phyloP scores from a whole-genome alignment of 2,797 vertebrate genomes.

The Melanotaenia boesemani region DNA sequence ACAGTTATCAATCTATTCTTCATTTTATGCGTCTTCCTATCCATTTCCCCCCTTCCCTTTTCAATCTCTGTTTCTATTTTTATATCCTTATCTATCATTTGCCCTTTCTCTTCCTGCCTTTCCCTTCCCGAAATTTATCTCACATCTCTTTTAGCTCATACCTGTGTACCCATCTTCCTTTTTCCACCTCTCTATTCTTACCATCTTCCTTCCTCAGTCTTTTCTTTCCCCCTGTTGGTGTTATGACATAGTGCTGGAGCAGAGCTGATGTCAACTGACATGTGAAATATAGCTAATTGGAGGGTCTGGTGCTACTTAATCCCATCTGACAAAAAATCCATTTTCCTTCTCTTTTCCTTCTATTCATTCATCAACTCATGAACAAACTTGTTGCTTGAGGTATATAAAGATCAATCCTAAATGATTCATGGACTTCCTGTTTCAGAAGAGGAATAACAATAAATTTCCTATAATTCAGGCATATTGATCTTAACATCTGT shows the following conservation, averaged over 20 bases:
- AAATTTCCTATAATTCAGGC: constrained; percentile 45
- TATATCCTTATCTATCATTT: constrained; percentile 15
- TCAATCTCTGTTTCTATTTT: constrained; percentile 17
- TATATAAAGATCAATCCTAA: constrained; percentile 60
- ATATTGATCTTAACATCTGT: constrained; percentile 38
- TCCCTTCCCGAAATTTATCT: constrained; percentile 31
- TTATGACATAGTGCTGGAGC: constrained; percentile 34
- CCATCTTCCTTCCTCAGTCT: not conserved
- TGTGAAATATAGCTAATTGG: constrained; percentile 79
- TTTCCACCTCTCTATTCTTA: not conserved
- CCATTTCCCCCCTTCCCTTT: constrained; percentile 21
- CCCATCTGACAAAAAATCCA: constrained; percentile 71
- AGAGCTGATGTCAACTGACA: constrained; percentile 75
- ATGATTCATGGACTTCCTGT: constrained; percentile 51
- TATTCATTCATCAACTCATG: constrained; percentile 62
- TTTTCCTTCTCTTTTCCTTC: constrained; percentile 30
- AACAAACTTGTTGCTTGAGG: constrained; percentile 66
- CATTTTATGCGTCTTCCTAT: constrained; percentile 20
- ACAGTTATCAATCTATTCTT: constrained; percentile 29
- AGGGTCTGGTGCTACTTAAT: constrained; percentile 67
- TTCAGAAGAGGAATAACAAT: constrained; percentile 37
- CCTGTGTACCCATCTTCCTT: constrained; percentile 2
- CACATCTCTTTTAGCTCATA: constrained; percentile 30
- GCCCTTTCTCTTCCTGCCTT: constrained; percentile 7
- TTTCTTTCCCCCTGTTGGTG: constrained; percentile 6